Percentiles rank a stretch among this genome's conserved stretches.
Conservation (phyloP, 2,888 invertebrate genomes). For the Chymomyza procnemis region DNA sequence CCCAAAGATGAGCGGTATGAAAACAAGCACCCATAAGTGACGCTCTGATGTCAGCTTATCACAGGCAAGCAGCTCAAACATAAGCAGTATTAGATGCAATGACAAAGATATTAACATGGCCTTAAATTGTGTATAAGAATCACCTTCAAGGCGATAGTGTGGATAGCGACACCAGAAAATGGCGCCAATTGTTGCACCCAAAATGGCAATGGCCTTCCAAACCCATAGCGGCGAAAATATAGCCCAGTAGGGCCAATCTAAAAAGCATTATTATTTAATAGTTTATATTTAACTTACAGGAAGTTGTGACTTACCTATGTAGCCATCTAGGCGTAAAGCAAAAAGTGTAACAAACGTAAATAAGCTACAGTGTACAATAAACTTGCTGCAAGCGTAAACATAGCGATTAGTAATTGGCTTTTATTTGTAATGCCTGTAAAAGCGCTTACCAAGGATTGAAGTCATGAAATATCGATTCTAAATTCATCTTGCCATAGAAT, state of each 20-base stretch:
- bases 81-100: slow-evolving; percentile 93
- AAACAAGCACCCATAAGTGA: slow-evolving; percentile 89
- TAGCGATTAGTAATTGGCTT: slow-evolving; percentile 22
- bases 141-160: slow-evolving; percentile 95
- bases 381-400: slow-evolving; percentile 87
- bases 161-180: slow-evolving; percentile 98
- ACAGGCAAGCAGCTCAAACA: slow-evolving; percentile 97
- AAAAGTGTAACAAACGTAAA: slow-evolving; percentile 94
- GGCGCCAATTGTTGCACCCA: slow-evolving; percentile 94
- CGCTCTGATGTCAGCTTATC: slow-evolving; percentile 93
- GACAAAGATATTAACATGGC: slow-evolving; percentile 98
- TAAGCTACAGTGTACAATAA: slow-evolving; percentile 95
- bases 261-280: too few relatives aligned
- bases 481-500: slow-evolving; percentile 83
- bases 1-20: slow-evolving; percentile 97
- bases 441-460: slow-evolving; percentile 90
- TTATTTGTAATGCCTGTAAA: too few relatives aligned
- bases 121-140: slow-evolving; percentile 98
- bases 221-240: slow-evolving; percentile 98
- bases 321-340: slow-evolving; percentile 92
- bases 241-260: slow-evolving; percentile 95
- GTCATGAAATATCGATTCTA: slow-evolving; percentile 92
- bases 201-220: slow-evolving; percentile 94
- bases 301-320: slow-evolving; percentile 82
- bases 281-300: too few relatives aligned